A percentile compares a stretch with the other conserved stretches of the same genome.
These are phyloP conservation scores for Harpalus rubripes DNA, from an alignment of 2,888 invertebrate genomes.

Conservation along the genomic window DNA sequence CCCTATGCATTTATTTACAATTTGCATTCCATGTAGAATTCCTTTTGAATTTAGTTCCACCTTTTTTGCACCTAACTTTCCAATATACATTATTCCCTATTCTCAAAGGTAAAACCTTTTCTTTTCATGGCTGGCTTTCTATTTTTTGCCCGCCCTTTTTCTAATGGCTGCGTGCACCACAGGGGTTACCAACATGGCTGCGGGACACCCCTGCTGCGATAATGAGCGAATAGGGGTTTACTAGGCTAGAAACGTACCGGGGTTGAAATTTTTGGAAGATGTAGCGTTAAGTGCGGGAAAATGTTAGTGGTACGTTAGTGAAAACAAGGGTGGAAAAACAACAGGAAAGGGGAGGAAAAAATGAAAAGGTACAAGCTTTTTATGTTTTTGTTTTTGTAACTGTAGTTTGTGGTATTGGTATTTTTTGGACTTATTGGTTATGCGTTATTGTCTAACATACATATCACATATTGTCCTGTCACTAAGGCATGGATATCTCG, in stretches of 20 bases:
- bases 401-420: background rate
- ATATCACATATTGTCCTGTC: too few relatives aligned
- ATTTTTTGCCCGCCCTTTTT: slow-evolving; percentile 51
- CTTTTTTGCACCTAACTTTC: background rate
- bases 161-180: slow-evolving; percentile 30
- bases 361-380: background rate
- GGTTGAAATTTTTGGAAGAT: background rate
- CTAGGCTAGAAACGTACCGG: background rate
- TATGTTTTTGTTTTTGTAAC: background rate
- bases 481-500: background rate
- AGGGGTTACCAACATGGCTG: background rate
- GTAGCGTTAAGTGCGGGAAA: background rate
- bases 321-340: background rate
- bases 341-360: background rate
- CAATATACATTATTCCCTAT: background rate
- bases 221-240: background rate
- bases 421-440: too few relatives aligned
- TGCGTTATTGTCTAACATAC: too few relatives aligned
- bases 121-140: background rate
- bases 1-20: background rate
- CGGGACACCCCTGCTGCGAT: background rate
- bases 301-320: background rate
- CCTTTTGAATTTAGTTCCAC: background rate
- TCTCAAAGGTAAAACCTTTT: background rate
- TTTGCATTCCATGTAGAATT: background rate